Evolutionary conservation across 1,140 invertebrate genomes (phyloP).

Genomic region (Bombus soroeensis): DNA sequence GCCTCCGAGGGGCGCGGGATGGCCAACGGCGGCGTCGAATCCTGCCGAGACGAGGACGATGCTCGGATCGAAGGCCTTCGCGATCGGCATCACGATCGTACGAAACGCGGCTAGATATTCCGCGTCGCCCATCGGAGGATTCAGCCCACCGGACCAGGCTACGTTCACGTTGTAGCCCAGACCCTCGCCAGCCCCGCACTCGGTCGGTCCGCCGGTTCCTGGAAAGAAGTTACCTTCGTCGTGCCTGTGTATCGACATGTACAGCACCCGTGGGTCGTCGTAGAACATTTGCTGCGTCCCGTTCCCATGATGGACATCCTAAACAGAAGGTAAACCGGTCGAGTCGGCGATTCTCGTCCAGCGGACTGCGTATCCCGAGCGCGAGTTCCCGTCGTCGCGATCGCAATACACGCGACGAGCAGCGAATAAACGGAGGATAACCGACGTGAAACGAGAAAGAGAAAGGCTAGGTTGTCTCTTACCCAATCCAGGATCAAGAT

Average conservation of each 20-base stretch:
- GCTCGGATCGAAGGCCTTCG: slow-evolving; percentile 96
- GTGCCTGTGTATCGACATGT: slow-evolving; percentile 99
- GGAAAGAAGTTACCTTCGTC: slow-evolving; percentile 99
- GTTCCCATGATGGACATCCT: slow-evolving; percentile 99
- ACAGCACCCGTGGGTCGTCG: slow-evolving; percentile 96
- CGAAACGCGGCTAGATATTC: slow-evolving; percentile 99
- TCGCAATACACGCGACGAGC: no score
- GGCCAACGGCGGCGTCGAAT: slow-evolving; percentile 97
- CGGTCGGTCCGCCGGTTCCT: slow-evolving; percentile 95
- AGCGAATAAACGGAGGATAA: no score
- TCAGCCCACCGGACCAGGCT: slow-evolving; percentile 95
- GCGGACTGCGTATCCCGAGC: not conserved
- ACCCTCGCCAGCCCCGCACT: slow-evolving; percentile 96
- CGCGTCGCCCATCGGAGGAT: slow-evolving; percentile 97
- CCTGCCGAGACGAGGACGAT: slow-evolving; percentile 98
- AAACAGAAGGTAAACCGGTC: slow-evolving; percentile 45
- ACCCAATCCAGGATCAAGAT: slow-evolving; percentile 99
- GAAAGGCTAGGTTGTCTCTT: slow-evolving; percentile 13
- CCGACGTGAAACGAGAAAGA: no score
- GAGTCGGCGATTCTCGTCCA: not conserved
- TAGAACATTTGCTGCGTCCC: slow-evolving; percentile 99
- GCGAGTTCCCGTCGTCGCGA: no score
- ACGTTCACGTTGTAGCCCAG: slow-evolving; percentile 98
- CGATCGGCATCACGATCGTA: slow-evolving; percentile 95
- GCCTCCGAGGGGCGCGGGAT: slow-evolving; percentile 96